Percentiles rank a stretch among this genome's conserved stretches.
Conservation (phyloP, 1,140 invertebrate species). For the Ruditapes philippinarum region DNA sequence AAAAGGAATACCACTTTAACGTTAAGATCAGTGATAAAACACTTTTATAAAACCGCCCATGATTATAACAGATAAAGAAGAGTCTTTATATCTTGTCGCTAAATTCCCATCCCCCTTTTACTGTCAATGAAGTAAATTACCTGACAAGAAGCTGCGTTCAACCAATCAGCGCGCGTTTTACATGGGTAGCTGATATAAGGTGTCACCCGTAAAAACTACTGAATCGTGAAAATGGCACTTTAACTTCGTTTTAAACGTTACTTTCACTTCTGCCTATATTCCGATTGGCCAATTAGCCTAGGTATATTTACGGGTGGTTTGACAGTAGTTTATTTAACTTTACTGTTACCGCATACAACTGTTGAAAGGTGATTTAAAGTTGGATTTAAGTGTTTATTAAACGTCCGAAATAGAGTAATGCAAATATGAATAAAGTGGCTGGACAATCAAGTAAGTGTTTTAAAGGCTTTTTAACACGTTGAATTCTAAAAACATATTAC, state of each 20-base stretch:
- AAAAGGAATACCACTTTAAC: background rate
- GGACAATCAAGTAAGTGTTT: slow-evolving; percentile 64
- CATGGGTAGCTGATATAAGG: slow-evolving; percentile 41
- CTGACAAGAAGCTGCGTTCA: background rate
- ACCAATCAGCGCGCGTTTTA: slow-evolving; percentile 34
- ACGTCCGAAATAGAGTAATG: slow-evolving; percentile 19
- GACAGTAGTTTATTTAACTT: slow-evolving; percentile 53
- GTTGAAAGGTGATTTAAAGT: slow-evolving; percentile 47
- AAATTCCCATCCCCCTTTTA: slow-evolving; percentile 6
- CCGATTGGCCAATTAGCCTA: slow-evolving; percentile 40
- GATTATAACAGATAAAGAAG: slow-evolving; percentile 39
- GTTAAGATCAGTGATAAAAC: slow-evolving; percentile 30
- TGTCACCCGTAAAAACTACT: slow-evolving; percentile 48
- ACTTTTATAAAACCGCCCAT: slow-evolving; percentile 26
- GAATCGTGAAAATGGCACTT: slow-evolving; percentile 48
- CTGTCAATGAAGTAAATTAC: slow-evolving; percentile 35
- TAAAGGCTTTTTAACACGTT: no score
- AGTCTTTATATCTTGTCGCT: slow-evolving; percentile 21
- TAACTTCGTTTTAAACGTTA: slow-evolving; percentile 44
- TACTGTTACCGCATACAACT: background rate
- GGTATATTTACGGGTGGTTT: slow-evolving; percentile 59
- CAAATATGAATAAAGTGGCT: slow-evolving; percentile 62
- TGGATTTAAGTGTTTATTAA: slow-evolving; percentile 59
- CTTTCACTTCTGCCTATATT: slow-evolving; percentile 57
- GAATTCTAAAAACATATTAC: no score